Evolutionary conservation across 2,888 invertebrate species (phyloP).

Genomic region (Leptinotarsa tumamoca): DNA sequence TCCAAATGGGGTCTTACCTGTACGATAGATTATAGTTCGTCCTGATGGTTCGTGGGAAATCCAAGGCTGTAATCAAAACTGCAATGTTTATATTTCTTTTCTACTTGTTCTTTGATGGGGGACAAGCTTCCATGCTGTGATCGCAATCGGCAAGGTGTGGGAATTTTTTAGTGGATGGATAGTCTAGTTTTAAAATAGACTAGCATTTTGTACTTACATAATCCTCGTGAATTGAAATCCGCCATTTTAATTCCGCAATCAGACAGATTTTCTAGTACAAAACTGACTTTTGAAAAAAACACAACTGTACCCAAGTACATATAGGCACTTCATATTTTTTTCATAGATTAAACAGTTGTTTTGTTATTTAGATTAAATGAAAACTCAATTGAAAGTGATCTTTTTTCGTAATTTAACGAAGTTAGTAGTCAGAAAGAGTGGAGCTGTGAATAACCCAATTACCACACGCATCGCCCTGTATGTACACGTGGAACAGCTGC

Average conservation of each 20-base stretch:
- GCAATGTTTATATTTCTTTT: constrained; percentile 42
- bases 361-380: not conserved
- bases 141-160: constrained; percentile 38
- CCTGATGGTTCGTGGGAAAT: constrained; percentile 50
- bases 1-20: constrained; percentile 46
- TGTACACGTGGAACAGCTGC: constrained; percentile 32
- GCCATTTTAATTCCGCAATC: too few relatives aligned
- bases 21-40: constrained; percentile 45
- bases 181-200: not conserved
- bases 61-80: constrained; percentile 34
- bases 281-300: too few relatives aligned
- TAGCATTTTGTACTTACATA: too few relatives aligned
- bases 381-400: constrained; percentile 24
- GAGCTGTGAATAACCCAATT: constrained; percentile 15
- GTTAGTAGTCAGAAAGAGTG: not conserved
- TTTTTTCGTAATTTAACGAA: not conserved
- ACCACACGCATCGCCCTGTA: constrained; percentile 21
- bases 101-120: constrained; percentile 43
- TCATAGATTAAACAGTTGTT: too few relatives aligned
- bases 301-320: too few relatives aligned
- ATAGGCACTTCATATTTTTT: too few relatives aligned
- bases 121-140: constrained; percentile 42
- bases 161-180: constrained; percentile 31
- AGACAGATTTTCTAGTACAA: too few relatives aligned
- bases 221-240: too few relatives aligned